phyloP scores from a whole-genome alignment of 2,888 invertebrate species.

The Zygaena filipendulae region DNA sequence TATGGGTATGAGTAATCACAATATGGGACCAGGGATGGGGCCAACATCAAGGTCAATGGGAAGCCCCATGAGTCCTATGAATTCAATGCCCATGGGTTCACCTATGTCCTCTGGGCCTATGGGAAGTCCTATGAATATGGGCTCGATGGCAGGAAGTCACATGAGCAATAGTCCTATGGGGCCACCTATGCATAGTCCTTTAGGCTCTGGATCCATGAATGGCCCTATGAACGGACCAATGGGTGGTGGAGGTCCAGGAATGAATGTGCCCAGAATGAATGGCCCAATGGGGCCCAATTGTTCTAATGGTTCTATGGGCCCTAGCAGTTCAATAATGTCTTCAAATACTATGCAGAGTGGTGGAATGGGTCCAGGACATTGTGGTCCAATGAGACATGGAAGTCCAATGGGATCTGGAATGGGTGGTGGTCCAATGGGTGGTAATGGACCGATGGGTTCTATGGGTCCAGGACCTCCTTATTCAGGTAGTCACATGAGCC shows the following conservation, averaged over 20 bases:
- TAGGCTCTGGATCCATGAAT: conserved; percentile 68
- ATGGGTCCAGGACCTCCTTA: conserved; percentile 62
- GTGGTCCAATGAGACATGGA: conserved; percentile 65
- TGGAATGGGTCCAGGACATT: conserved; percentile 61
- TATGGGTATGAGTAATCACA: conserved; percentile 74
- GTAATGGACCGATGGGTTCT: conserved; percentile 58
- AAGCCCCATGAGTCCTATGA: conserved; percentile 81
- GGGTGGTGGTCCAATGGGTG: conserved; percentile 68
- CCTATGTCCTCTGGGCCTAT: conserved; percentile 77
- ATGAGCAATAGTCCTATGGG: conserved; percentile 81
- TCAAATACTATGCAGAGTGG: conserved; percentile 62
- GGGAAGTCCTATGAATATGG: conserved; percentile 80
- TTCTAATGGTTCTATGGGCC: conserved; percentile 68
- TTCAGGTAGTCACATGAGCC: conserved; percentile 59
- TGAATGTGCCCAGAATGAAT: conserved; percentile 67
- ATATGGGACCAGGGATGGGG: conserved; percentile 70
- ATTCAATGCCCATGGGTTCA: conserved; percentile 76
- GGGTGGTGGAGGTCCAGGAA: conserved; percentile 70
- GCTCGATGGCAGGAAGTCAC: conserved; percentile 69
- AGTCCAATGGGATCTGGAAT: conserved; percentile 68
- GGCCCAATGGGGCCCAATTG: conserved; percentile 66
- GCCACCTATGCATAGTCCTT: conserved; percentile 79
- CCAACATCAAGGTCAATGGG: conserved; percentile 72
- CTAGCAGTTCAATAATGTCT: conserved; percentile 66
- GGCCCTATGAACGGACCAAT: conserved; percentile 68